phyloP scores from a whole-genome alignment of 2,113 vertebrate genomes.

The Lontra canadensis region DNA sequence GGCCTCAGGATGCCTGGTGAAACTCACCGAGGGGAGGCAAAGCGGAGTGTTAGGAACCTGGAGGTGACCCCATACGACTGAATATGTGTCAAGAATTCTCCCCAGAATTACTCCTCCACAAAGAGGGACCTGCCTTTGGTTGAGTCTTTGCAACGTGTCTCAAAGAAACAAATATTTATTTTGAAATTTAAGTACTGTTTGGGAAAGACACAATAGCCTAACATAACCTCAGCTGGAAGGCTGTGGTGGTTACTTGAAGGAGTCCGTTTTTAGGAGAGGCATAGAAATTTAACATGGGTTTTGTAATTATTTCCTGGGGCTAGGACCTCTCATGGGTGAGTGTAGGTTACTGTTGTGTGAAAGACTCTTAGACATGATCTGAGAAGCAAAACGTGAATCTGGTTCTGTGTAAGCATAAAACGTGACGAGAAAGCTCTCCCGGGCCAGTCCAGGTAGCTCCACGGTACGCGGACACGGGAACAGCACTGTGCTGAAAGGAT shows the following conservation, averaged over 20 bases:
- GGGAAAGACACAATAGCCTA: background rate
- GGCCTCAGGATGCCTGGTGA: fast-evolving
- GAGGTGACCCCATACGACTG: fast-evolving
- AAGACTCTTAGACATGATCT: background rate
- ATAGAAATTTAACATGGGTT: background rate
- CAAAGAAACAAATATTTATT: background rate
- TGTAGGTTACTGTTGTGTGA: no score
- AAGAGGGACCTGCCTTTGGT: background rate
- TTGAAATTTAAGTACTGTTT: background rate
- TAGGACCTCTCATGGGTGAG: no score
- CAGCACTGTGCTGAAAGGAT: background rate
- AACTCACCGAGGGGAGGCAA: fast-evolving
- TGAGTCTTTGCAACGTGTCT: background rate
- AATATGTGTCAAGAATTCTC: background rate
- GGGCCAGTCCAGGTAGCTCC: fast-evolving
- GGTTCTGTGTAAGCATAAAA: background rate
- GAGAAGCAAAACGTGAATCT: background rate
- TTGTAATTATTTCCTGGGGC: background rate
- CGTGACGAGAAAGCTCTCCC: no score
- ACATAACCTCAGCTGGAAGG: background rate
- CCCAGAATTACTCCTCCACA: background rate
- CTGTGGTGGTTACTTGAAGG: background rate
- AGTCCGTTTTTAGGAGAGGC: background rate
- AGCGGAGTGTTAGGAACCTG: background rate
- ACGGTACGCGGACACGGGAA: fast-evolving